Base-by-base conservation (phyloP, 1,140 invertebrate species). In the Diabrotica undecimpunctata region DNA sequence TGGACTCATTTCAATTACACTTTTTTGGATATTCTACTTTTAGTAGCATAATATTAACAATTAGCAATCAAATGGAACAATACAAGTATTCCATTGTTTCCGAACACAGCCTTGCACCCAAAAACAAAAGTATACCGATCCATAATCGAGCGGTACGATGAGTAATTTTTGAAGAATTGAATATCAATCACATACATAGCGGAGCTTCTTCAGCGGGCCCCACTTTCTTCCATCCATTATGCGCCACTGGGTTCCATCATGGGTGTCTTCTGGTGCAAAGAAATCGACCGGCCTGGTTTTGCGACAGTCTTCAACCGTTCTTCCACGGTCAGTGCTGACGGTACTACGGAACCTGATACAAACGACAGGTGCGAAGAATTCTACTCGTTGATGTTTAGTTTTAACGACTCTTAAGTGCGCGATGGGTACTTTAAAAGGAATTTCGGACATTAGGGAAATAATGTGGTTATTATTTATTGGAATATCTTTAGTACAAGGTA, bases 271-370 rank as follows among this genome's bases (percentile, higher is more conserved):
- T 63, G 55, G 61, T 58, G 66, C 54, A 57, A 62, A 54, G 62
- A 67, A 67, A 58, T 67, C 66, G 66, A 61, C 59, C 66, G 66
- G 61, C 61, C 66, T 67, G 55, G 58, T 67, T 67, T 62, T 50
- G 39, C 39, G 62, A 25, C 66, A 67, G 46, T 62, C 55, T 61
- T 66, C 65, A 62, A 62, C 65, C 36, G 59, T 36, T 39, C 61
- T 59, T 65, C 63, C 57, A 36, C 57, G 61, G 62, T 68, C 58
- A 68, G 66, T 68, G 56, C 60, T 61, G 54, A 62, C 66, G 66
- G 66, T 64, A 54, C 39, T n/a, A n/a, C 41, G 41, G 41, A 46
- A 46, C 41, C 41, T 6, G 56, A 38, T 61, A 57, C 25, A 10
- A 57, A 37, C 60, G 66, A 68, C 66, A 68, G 66, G 66, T 68